A percentile compares a stretch with the other conserved stretches of the same genome.
Evolutionary conservation across 2,888 invertebrate species (phyloP).

Genomic region (Pseudoips prasinana): DNA sequence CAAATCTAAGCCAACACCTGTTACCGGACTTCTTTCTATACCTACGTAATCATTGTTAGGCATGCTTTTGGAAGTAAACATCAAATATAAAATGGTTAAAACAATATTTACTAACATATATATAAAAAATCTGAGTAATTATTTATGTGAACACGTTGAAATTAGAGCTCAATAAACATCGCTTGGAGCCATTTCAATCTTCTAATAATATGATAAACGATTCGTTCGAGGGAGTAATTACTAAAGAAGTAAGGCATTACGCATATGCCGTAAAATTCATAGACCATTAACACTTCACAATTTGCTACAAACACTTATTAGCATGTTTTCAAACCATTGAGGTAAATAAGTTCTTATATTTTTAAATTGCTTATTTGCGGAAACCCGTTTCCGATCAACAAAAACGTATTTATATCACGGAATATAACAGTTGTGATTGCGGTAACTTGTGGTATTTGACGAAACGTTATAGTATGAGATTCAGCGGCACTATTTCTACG

Average conservation of each 20-base stretch:
- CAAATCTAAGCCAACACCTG: no score
- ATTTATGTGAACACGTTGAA: no score
- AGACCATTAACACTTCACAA: conserved; percentile 57
- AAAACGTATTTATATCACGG: conserved; percentile 18
- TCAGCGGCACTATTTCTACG: no score
- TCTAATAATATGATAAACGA: conserved; percentile 71
- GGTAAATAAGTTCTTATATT: conserved; percentile 16
- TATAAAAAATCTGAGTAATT: no score
- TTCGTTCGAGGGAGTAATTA: conserved; percentile 73
- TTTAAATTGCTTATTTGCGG: conserved; percentile 15
- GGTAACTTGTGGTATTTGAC: conserved; percentile 20
- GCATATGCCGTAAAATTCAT: conserved; percentile 54
- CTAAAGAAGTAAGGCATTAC: conserved; percentile 45
- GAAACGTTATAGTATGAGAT: no score
- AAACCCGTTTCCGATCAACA: conserved; percentile 26
- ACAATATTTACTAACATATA: no score
- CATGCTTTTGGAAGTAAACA: no score
- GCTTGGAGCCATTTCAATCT: conserved; percentile 54
- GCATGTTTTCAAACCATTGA: conserved; percentile 19
- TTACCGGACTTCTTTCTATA: no score
- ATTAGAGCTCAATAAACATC: no score
- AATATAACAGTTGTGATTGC: conserved; percentile 25
- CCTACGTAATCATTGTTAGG: no score
- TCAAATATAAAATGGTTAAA: no score
- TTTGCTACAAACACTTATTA: conserved; percentile 41